Percentiles rank a stretch among this genome's conserved stretches.
These are phyloP conservation scores for Gallinago undulata DNA, from an alignment of 2,113 vertebrate species.

Conservation along the genomic window DNA sequence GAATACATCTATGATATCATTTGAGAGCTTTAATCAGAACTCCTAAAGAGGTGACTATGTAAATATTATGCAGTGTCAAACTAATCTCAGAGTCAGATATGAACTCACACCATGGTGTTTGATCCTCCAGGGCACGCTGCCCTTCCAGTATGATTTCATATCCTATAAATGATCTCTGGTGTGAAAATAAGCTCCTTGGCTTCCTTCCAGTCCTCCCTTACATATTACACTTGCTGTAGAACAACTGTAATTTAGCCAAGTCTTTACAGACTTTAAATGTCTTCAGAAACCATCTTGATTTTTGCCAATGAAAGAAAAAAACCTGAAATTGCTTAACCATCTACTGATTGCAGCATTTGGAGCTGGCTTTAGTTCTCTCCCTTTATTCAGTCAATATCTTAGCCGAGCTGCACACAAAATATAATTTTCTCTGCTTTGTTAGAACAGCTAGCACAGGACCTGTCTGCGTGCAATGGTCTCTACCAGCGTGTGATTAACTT, in stretches of 20 bases:
- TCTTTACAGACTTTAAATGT: not conserved
- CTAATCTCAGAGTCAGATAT: not conserved
- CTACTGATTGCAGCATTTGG: not conserved
- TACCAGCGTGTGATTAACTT: constrained; percentile 33
- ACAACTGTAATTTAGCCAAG: constrained; percentile 33
- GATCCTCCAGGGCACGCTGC: constrained; percentile 19
- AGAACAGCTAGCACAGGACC: not conserved
- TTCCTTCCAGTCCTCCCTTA: constrained; percentile 5
- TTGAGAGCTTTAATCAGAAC: not conserved
- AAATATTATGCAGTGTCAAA: constrained; percentile 13
- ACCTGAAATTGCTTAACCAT: not conserved
- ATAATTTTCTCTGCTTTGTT: not conserved
- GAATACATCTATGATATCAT: not conserved
- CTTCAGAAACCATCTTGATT: constrained; percentile 24
- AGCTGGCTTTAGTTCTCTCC: not conserved
- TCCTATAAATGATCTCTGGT: not conserved
- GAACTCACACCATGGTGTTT: constrained; percentile 27
- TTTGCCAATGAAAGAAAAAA: constrained; percentile 2
- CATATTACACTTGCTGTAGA: not conserved
- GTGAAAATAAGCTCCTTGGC: constrained; percentile 35
- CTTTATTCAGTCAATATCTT: not conserved
- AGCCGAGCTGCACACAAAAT: not conserved
- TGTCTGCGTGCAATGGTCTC: not conserved
- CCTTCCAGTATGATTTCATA: constrained; percentile 27
- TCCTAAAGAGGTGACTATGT: not conserved